A percentile compares a stretch with the other conserved stretches of the same genome.
Evolutionary conservation across 2,888 invertebrate species (phyloP).

Genomic region (Blastobasis adustella): DNA sequence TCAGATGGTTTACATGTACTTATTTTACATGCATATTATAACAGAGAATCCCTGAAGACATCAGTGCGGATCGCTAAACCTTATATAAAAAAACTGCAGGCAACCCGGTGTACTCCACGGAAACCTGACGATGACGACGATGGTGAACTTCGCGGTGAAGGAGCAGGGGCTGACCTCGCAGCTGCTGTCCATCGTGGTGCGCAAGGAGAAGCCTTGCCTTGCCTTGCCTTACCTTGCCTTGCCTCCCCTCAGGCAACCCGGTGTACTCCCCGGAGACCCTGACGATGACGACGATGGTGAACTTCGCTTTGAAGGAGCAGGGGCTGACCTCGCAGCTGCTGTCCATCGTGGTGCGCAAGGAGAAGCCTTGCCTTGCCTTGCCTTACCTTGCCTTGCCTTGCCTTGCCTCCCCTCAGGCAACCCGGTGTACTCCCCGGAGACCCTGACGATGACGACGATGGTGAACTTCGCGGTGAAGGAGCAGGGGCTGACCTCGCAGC

Average conservation of each 20-base stretch:
- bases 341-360: conserved; percentile 91
- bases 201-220: conserved; percentile 90
- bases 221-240: conserved; percentile 32
- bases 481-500: conserved; percentile 90
- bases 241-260: conserved; percentile 78
- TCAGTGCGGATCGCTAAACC: too few species aligned
- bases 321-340: conserved; percentile 91
- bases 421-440: conserved; percentile 93
- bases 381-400: too few species aligned
- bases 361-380: conserved; percentile 90
- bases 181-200: conserved; percentile 89
- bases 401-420: conserved; percentile 77
- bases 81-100: too few species aligned
- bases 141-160: conserved; percentile 94
- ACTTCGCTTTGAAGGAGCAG: conserved; percentile 93
- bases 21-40: too few species aligned
- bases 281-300: conserved; percentile 90
- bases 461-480: conserved; percentile 95
- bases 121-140: conserved; percentile 86
- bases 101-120: conserved; percentile 96
- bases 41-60: too few species aligned
- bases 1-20: too few species aligned
- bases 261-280: conserved; percentile 92
- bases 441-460: conserved; percentile 88
- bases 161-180: conserved; percentile 92